Evolutionary conservation across 2,888 invertebrate genomes (phyloP).

Genomic region (Scaptomyza reducta): DNA sequence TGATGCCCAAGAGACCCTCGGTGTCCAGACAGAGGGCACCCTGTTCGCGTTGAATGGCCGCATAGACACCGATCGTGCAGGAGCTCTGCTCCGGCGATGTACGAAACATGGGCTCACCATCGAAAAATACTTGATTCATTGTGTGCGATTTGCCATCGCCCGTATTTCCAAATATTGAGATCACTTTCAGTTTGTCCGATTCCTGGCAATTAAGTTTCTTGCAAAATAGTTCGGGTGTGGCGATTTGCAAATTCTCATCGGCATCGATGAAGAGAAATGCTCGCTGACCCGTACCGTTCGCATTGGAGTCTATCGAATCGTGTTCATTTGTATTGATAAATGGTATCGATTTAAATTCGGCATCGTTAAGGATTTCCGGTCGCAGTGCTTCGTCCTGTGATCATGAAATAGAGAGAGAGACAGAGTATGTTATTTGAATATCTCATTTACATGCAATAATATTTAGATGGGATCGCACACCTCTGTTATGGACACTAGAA

Average conservation of each 20-base stretch:
- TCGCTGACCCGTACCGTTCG: conserved; percentile 54
- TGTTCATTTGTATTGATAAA: conserved; percentile 71
- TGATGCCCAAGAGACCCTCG: conserved; percentile 89
- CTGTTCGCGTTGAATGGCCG: conserved; percentile 88
- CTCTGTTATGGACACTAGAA: conserved; percentile 61
- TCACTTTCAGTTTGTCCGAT: conserved; percentile 88
- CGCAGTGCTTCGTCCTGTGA: conserved; percentile 76
- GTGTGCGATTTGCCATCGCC: conserved; percentile 93
- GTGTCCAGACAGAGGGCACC: conserved; percentile 91
- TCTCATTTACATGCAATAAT: not conserved
- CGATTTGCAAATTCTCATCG: conserved; percentile 86
- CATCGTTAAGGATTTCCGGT: conserved; percentile 72
- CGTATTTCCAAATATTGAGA: conserved; percentile 93
- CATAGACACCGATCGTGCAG: conserved; percentile 92
- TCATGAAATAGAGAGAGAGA: conserved; percentile 4
- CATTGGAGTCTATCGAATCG: conserved; percentile 64
- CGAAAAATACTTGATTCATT: conserved; percentile 89
- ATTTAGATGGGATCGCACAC: conserved; percentile 27
- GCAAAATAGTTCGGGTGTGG: conserved; percentile 86
- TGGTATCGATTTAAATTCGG: conserved; percentile 82
- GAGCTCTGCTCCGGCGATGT: conserved; percentile 86
- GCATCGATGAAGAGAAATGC: conserved; percentile 87
- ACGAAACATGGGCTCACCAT: conserved; percentile 86
- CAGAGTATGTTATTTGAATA: not conserved
- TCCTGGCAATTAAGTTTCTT: conserved; percentile 81